Conservation (phyloP, 1,140 invertebrate species). For the Xylocopa sonorina region DNA sequence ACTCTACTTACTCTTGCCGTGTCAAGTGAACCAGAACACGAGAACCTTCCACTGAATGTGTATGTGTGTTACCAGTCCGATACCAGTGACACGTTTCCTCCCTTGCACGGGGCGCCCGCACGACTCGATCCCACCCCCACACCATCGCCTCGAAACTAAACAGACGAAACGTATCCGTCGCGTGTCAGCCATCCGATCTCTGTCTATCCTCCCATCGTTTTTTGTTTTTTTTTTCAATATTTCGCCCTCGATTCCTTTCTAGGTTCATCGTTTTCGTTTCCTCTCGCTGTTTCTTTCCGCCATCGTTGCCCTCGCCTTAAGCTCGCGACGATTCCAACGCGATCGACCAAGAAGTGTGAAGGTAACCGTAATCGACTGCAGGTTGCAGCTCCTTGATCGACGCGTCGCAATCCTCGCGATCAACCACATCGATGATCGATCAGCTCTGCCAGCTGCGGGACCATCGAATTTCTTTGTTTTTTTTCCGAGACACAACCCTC, state of each 20-base stretch:
- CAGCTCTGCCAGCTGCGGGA: too few relatives aligned
- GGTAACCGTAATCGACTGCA: too few relatives aligned
- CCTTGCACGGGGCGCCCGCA: slow-evolving; percentile 72
- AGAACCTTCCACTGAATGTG: slow-evolving; percentile 56
- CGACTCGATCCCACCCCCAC: slow-evolving; percentile 47
- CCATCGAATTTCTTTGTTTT: too few relatives aligned
- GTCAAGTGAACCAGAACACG: slow-evolving; percentile 35
- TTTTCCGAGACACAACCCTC: too few relatives aligned
- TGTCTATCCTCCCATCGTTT: too few relatives aligned
- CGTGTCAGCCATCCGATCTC: too few relatives aligned
- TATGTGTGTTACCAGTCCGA: slow-evolving; percentile 47
- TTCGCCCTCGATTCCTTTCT: slow-evolving; percentile 33
- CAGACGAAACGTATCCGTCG: too few relatives aligned
- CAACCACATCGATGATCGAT: too few relatives aligned
- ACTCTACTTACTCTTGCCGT: too few relatives aligned
- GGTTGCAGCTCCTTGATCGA: not conserved
- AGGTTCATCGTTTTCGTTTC: slow-evolving; percentile 13
- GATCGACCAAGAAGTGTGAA: not conserved
- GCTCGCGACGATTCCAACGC: slow-evolving; percentile 15
- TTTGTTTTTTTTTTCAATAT: slow-evolving; percentile 11
- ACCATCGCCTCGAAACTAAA: slow-evolving; percentile 7
- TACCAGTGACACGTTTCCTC: slow-evolving; percentile 50
- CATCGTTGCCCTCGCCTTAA: too few relatives aligned
- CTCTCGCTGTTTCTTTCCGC: slow-evolving; percentile 11
- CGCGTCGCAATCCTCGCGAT: not conserved